A percentile compares a stretch with the other conserved stretches of the same genome.
These are phyloP conservation scores for Tachycineta bicolor DNA, from an alignment of 2,113 vertebrate genomes.

Conservation along the genomic window DNA sequence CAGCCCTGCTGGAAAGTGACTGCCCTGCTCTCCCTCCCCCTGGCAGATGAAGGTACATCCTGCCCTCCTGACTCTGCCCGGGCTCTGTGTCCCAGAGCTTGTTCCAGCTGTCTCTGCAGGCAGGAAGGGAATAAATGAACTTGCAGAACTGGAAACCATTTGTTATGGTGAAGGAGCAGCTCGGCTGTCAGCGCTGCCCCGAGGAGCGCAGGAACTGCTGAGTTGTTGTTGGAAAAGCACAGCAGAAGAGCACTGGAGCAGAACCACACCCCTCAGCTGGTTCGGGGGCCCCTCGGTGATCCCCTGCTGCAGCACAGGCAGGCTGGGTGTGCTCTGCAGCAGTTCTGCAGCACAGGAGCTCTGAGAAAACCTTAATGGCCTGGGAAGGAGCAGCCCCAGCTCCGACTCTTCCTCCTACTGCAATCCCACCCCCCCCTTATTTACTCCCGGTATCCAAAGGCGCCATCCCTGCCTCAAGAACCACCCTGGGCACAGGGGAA, in stretches of 20 bases:
- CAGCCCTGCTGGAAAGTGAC: rapidly evolving
- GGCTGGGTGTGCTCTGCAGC: not conserved
- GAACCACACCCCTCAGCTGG: not conserved
- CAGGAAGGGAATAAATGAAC: not conserved
- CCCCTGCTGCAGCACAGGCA: not conserved
- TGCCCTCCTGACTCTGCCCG: not conserved
- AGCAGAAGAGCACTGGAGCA: not conserved
- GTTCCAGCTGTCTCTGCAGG: not conserved
- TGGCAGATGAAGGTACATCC: not conserved
- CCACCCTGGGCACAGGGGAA: not conserved
- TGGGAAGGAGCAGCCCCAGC: not conserved
- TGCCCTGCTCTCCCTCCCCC: not conserved
- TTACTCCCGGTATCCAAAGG: rapidly evolving
- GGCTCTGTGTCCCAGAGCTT: not conserved
- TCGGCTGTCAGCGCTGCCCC: not conserved
- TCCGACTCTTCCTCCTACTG: not conserved
- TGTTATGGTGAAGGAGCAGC: not conserved
- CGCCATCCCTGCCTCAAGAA: not conserved
- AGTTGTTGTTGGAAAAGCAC: not conserved
- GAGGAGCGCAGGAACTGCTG: not conserved
- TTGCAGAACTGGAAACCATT: not conserved
- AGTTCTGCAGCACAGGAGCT: not conserved
- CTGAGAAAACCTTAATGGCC: not conserved
- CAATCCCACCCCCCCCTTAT: not conserved
- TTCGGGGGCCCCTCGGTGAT: not conserved